Conservation (phyloP, 2,888 invertebrate species). For the Eueremaeus valkanovi region DNA sequence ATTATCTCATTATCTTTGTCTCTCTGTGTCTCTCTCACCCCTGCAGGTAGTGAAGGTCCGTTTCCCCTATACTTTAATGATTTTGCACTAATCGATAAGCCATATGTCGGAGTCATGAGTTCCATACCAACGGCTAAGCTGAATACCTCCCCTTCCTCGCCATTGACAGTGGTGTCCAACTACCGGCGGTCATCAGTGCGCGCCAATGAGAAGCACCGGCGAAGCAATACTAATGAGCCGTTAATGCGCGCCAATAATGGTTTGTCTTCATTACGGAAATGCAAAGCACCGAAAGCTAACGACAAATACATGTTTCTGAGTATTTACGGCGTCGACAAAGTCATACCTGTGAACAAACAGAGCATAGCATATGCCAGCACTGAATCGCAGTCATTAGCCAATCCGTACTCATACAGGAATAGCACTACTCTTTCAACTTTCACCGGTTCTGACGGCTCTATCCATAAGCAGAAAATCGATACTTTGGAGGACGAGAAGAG, state of each 20-base stretch:
- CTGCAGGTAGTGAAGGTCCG: constrained; percentile 14
- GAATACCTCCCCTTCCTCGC: constrained; percentile 1
- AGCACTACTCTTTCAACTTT: constrained; percentile 25
- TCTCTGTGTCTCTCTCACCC: neutral
- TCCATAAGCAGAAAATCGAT: neutral
- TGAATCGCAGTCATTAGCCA: constrained; percentile 1
- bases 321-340: constrained; percentile 30
- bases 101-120: constrained; percentile 35
- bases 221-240: neutral
- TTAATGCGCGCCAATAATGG: constrained; percentile 10
- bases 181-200: constrained; percentile 16
- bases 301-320: constrained; percentile 34
- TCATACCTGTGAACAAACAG: constrained; percentile 27
- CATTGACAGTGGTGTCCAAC: constrained; percentile 28
- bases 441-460: constrained; percentile 26
- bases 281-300: constrained; percentile 20
- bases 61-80: constrained; percentile 37
- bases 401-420: constrained; percentile 19
- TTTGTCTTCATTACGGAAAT: constrained; percentile 11
- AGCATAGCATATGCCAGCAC: neutral
- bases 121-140: constrained; percentile 30
- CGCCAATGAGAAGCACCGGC: neutral
- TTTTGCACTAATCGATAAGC: constrained; percentile 38
- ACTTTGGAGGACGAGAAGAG: neutral
- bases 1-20: too few species aligned